Base-by-base conservation (phyloP, 2,113 vertebrate species). In the Gadus macrocephalus region DNA sequence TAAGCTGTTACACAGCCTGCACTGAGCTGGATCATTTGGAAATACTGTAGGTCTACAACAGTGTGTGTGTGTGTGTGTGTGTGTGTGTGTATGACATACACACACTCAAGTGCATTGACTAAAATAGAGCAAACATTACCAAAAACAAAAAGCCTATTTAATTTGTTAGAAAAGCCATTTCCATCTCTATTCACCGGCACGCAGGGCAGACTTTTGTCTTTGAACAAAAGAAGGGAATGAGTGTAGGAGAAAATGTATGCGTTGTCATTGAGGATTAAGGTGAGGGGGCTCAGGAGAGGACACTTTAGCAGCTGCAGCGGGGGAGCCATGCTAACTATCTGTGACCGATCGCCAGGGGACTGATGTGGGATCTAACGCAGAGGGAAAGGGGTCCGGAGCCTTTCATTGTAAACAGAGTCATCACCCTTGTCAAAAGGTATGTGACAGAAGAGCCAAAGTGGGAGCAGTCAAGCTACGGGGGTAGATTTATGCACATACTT, bases 291-390 rank as follows among this genome's bases (percentile, higher is more conserved):
- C 77, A 62, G 62, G 22, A 38, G 20, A 53, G 60, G 67, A 79
- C 72, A 82, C 63, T 27, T 63, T 16, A 67, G 62, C 78, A 77
- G 75, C 69, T 75, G 62, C 72, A 19, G 71, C 66, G 11, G 14
- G 78, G 72, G 78, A 69, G 49, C 65, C 74, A 80, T 3, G 66
- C 59, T 74, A 71, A 85, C 64, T 73, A 64, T 9, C 75, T 81
- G 65, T 79, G 81, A 85, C 74, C 78, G 83, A 80, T 68, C 67
- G 55, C 66, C 64, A 17, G 61, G 60, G 70, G 77, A 77, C 61
- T 25, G 64, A 68, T 19, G 55, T 28, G 42, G 53, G 14, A 25
- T 17, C 66, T 83, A 78, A 81, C 83, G 78, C 62, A 77, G 72
- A 78, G 66, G 25, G 67, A 79, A 77, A 76, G 73, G 72, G 62